Base-by-base conservation (phyloP, 2,797 vertebrate species). In the Sarcoramphus papa region DNA sequence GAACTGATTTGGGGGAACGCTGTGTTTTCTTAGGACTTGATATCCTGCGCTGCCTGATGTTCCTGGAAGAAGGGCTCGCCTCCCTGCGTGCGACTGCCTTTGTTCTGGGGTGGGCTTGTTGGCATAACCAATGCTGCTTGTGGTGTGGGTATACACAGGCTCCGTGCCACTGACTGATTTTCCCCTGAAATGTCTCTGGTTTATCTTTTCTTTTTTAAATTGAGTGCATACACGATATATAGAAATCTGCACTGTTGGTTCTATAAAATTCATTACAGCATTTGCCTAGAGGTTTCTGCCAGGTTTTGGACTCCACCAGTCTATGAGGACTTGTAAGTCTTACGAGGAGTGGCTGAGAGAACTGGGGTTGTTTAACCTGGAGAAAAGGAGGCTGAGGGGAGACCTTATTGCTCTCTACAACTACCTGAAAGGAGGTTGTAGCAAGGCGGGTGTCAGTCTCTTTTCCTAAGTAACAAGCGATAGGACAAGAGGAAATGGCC, bases 91-190 rank as follows among this genome's bases (percentile, higher is more conserved):
- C 0, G 8, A 9, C 80, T 67, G 84, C 85, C 81, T 97, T 93
- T 92, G 81, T 92, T 94, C 91, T 91, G 87, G 85, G 95, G 79
- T 93, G 89, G 93, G 18, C 81, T 73, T 21, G 40, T 40, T 53
- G 31, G 43, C 3, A 0, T 27, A 23, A 69, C 40, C 0, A 1
- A 6, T 8, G 14, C 74, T 50, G 54, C 53, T 45, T 35, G 83
- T 0, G 2, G 60, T 14, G n/a, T 7, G 60, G 69, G 41, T 43
- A 54, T 18, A 30, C 40, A 22, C 37, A 24, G 80, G 64, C 87
- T 86, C 54, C 2, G 1, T 76, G 72, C 79, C 37, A 16, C 21
- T 14, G 69, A 20, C 22, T 73, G 45, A 41, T 43, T 73, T 57
- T 40, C 40, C 51, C 31, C 60, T 35, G 37, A 65, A 85, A 65